phyloP scores from a whole-genome alignment of 30 jellyfish, hydroid and myxozoan species.

The Morbakka virulenta region DNA sequence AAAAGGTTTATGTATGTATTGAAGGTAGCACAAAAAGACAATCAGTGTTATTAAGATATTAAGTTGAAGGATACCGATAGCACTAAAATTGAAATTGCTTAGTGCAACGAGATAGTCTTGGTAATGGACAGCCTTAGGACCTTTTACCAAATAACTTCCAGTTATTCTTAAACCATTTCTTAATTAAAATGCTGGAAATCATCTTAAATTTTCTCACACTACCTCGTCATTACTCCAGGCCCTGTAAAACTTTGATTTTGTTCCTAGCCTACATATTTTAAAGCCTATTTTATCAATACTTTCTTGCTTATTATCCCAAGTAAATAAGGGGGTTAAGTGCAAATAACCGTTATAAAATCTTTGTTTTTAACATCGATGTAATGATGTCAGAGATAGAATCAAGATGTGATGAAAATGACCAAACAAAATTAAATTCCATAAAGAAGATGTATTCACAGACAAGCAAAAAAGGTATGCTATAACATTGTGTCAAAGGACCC shows the following conservation, averaged over 20 bases:
- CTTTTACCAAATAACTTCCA: conserved; percentile 17
- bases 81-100: conserved; percentile 15
- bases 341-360: conserved; percentile 4
- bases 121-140: conserved; percentile 19
- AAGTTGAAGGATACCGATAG: conserved; percentile 15
- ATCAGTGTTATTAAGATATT: conserved; percentile 12
- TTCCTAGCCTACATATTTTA: conserved; percentile 11
- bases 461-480: too few relatives aligned
- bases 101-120: conserved; percentile 53
- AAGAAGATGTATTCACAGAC: too few relatives aligned
- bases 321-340: conserved; percentile 2
- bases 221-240: conserved; percentile 12
- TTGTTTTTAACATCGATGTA: conserved; percentile 6
- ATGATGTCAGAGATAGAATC: conserved; percentile 26
- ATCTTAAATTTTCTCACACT: conserved; percentile 5
- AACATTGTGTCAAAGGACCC: conserved; percentile 1
- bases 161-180: conserved; percentile 22
- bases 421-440: conserved; percentile 14
- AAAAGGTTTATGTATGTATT: conserved; percentile 10
- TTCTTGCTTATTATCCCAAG: too few relatives aligned
- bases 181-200: not conserved
- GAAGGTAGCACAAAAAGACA: conserved; percentile 47
- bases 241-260: conserved; percentile 17
- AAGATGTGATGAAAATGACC: conserved; percentile 34
- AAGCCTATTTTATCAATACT: conserved; percentile 12